Percentiles rank a stretch among this genome's conserved stretches.
Conservation (phyloP, 2,113 vertebrate genomes). For the Cygnus buccinator region DNA sequence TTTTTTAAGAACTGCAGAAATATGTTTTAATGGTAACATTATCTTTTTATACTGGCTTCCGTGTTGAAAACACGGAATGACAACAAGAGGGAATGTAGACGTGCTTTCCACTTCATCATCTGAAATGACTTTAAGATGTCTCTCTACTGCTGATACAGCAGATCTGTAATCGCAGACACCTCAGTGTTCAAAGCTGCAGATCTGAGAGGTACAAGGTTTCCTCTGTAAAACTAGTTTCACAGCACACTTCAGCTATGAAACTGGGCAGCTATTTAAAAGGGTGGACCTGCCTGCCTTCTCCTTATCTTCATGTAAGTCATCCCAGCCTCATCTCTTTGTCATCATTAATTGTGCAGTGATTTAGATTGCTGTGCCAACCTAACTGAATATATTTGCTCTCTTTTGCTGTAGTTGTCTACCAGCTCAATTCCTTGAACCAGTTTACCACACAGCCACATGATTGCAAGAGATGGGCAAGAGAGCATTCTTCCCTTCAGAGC, state of each 20-base stretch:
- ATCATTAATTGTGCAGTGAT: neutral
- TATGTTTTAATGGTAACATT: neutral
- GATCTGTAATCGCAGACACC: neutral
- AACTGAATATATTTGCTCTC: neutral
- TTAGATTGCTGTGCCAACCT: neutral
- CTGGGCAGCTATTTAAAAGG: neutral
- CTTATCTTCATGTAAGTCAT: neutral
- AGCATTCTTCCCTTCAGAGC: neutral
- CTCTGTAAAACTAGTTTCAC: neutral
- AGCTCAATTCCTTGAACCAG: neutral
- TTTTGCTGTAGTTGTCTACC: neutral
- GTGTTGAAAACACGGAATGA: neutral
- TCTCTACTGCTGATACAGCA: neutral
- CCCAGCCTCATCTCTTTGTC: neutral
- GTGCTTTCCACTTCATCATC: neutral
- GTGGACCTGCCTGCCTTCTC: neutral
- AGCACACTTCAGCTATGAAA: neutral
- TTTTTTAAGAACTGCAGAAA: neutral
- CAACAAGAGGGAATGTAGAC: neutral
- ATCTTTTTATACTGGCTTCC: neutral
- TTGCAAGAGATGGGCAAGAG: neutral
- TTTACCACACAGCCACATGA: accelerated
- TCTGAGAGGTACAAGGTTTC: accelerated
- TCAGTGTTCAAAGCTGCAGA: neutral
- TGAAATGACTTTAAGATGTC: neutral